These are phyloP conservation scores for Pseudococcus jackbeardsleyi DNA, from an alignment of 2,888 invertebrate genomes.

Conservation along the genomic window DNA sequence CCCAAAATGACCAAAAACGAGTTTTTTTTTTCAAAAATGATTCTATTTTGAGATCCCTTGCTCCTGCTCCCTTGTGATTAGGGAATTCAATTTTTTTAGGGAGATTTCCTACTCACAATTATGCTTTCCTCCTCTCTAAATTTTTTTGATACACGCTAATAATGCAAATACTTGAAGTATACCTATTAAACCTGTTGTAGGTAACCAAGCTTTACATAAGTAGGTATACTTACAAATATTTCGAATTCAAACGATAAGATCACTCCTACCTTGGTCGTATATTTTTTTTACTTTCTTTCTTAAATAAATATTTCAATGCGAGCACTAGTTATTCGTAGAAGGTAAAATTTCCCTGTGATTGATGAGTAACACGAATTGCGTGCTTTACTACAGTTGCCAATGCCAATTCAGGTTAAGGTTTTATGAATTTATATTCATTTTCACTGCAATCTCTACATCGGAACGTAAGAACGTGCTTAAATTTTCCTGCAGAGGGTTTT, in stretches of 20 bases:
- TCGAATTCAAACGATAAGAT: not conserved
- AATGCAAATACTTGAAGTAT: no score
- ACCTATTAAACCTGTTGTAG: no score
- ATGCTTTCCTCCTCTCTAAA: no score
- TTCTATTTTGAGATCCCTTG: no score
- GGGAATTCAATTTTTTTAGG: no score
- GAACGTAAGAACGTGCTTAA: not conserved
- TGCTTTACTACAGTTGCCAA: not conserved
- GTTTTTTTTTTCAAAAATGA: no score
- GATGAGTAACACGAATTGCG: constrained; percentile 49
- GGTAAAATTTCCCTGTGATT: not conserved
- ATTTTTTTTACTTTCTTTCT: not conserved
- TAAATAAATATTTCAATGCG: constrained; percentile 5
- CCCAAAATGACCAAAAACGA: no score
- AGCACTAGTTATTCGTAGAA: not conserved
- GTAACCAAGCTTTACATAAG: no score
- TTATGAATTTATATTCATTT: constrained; percentile 17
- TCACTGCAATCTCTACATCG: not conserved
- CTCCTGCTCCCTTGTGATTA: no score
- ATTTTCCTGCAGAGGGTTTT: constrained; percentile 1
- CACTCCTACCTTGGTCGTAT: not conserved
- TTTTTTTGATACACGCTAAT: no score
- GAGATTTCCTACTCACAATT: no score
- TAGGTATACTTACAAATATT: not conserved
- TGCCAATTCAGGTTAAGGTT: constrained; percentile 34